A percentile compares a stretch with the other conserved stretches of the same genome.
These are phyloP conservation scores for Acanthosepion esculentum DNA, from an alignment of 2,888 invertebrate species.

Conservation along the genomic window DNA sequence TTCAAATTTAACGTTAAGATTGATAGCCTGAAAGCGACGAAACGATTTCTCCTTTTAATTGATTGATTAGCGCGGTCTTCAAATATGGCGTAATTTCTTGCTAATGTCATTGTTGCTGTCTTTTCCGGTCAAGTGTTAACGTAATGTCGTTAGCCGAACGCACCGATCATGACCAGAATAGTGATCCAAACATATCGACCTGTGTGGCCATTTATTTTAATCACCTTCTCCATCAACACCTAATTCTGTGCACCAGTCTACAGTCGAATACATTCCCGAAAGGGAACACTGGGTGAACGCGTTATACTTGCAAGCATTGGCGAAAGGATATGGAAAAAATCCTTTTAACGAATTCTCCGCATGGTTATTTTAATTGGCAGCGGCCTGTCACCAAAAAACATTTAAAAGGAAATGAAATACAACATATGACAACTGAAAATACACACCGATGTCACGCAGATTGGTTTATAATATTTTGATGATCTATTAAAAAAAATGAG, in stretches of 20 bases:
- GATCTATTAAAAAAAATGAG: too few relatives aligned
- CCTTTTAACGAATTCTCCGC: too few relatives aligned
- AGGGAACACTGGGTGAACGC: not conserved
- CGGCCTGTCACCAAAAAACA: too few relatives aligned
- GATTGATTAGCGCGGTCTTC: not conserved
- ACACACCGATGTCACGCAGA: too few relatives aligned
- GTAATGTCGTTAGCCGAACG: not conserved
- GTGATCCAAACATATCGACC: not conserved
- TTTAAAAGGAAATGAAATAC: too few relatives aligned
- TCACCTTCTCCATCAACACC: not conserved
- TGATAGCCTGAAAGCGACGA: not conserved
- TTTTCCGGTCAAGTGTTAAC: conserved; percentile 33
- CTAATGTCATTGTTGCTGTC: not conserved
- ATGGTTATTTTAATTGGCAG: too few relatives aligned
- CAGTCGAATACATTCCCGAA: not conserved
- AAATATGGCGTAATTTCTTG: not conserved
- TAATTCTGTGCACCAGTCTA: not conserved
- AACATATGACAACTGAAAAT: too few relatives aligned
- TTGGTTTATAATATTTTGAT: too few relatives aligned
- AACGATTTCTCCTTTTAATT: not conserved
- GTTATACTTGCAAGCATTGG: not conserved
- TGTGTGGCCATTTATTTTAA: not conserved
- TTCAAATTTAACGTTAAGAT: not conserved
- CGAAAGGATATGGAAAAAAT: too few relatives aligned
- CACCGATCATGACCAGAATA: conserved; percentile 33